Percentiles rank a stretch among this genome's conserved stretches.
Evolutionary conservation across 2,888 invertebrate species (phyloP).

Genomic region (Spilarctia lutea): DNA sequence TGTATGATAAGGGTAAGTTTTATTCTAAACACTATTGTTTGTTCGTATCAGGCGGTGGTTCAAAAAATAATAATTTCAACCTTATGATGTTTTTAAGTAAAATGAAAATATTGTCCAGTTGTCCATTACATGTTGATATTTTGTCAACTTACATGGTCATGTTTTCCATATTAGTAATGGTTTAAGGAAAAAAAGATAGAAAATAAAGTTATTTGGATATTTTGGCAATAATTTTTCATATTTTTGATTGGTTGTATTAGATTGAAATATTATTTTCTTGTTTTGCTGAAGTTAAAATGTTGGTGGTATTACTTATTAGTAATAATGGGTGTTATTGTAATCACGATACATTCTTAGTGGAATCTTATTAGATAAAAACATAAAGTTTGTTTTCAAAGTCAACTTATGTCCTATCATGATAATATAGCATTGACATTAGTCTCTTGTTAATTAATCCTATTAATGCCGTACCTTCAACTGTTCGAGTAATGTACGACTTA

Average conservation of each 20-base stretch:
- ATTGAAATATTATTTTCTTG: conserved; percentile 3
- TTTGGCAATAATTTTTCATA: conserved; percentile 9
- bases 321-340: conserved; percentile 30
- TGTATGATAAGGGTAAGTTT: conserved; percentile 82
- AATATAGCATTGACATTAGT: conserved; percentile 3
- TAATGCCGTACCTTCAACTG: background rate
- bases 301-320: background rate
- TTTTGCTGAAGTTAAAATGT: background rate
- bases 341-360: conserved; percentile 44
- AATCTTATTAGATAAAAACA: conserved; percentile 58
- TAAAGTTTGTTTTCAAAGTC: conserved; percentile 38
- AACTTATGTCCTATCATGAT: conserved; percentile 18
- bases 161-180: background rate
- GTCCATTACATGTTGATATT: conserved; percentile 20
- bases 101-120: conserved; percentile 34
- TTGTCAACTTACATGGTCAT: conserved; percentile 23
- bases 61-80: conserved; percentile 47
- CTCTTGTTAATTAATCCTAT: conserved; percentile 9
- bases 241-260: conserved; percentile 23
- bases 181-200: background rate
- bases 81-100: conserved; percentile 39
- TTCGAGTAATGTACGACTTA: background rate
- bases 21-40: conserved; percentile 60
- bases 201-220: background rate
- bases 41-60: conserved; percentile 63